A percentile compares a stretch with the other conserved stretches of the same genome.
These are phyloP conservation scores for Heloderma charlesbogerti DNA, from an alignment of 2,113 vertebrate species.

Conservation along the genomic window DNA sequence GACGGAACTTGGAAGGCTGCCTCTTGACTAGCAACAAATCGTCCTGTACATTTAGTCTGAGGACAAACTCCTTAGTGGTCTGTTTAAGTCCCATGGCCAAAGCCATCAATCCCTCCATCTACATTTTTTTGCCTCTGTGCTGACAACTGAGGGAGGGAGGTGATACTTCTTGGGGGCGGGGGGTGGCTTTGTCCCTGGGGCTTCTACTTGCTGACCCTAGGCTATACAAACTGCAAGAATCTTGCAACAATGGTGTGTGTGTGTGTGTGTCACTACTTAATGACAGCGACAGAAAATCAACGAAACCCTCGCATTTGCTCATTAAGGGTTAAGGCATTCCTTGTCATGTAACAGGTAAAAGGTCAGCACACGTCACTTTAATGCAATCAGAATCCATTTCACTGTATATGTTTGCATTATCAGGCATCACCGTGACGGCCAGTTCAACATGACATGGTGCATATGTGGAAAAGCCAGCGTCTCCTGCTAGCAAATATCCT, in stretches of 20 bases:
- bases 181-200: not conserved
- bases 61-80: not conserved
- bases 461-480: constrained; percentile 98
- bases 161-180: not conserved
- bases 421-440: constrained; percentile 77
- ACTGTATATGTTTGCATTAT: constrained; percentile 78
- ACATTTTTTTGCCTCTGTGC: not conserved
- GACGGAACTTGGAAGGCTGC: not conserved
- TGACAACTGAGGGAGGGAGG: not conserved
- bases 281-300: not conserved
- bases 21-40: not conserved
- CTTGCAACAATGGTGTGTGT: not conserved
- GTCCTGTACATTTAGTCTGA: not conserved
- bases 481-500: constrained; percentile 92
- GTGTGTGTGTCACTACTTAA: not conserved
- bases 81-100: not conserved
- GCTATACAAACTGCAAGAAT: not conserved
- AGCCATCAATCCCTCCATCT: not conserved
- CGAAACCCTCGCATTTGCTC: not conserved
- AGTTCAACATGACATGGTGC: constrained; percentile 91
- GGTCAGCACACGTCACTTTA: constrained; percentile 81
- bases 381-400: constrained; percentile 88
- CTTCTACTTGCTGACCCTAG: not conserved
- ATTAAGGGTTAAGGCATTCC: constrained; percentile 73
- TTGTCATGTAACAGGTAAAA: constrained; percentile 78